Base-by-base conservation (phyloP, 2,113 vertebrate species). In the Corvus moneduloides region DNA sequence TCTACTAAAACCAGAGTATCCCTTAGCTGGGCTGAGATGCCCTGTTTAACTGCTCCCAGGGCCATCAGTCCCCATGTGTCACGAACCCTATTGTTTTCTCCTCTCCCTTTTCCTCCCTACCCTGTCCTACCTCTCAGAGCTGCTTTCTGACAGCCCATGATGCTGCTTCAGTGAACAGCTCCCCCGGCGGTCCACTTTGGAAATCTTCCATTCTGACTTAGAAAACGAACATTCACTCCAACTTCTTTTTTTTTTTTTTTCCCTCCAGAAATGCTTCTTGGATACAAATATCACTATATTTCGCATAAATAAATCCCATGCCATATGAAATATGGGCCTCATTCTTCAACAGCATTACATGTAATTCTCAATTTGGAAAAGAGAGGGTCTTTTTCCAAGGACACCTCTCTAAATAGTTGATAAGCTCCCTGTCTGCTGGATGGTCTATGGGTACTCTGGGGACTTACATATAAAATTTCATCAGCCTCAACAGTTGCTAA, bases 161-260 rank as follows among this genome's bases (percentile, higher is more conserved):
- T 62, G 37, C 78, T 79, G 46, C 74, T 73, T 79, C 67, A 84
- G 39, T 93, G 91, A 96, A 85, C 63, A 95, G 82, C 72, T 97
- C 78, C 89, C 89, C 84, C 24, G 75, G 74, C 96, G 89, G 91
- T 87, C 91, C 87, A 87, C 26, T 89, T 90, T 91, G 91, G 87
- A 95, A 91, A 79, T 87, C 82, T 91, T 89, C 66, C 89, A 89
- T 82, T 95, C 94, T 89, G 55, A 62, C 41, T 84, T 81, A 27
- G 35, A 28, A 86, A 73, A 95, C 82, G 52, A 84, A 37, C 30
- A 48, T 88, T 90, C 55, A 15, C 88, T 95, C 64, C 64, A 71
- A 39, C 8, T 48, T 58, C 16, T 51, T 67, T 28, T 21, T 54
- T 41, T 43, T 58, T 46, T 39, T 41, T 28, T 15, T 9, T 8